phyloP scores from a whole-genome alignment of 23 tunicate species.

The Halocynthia roretzi region DNA sequence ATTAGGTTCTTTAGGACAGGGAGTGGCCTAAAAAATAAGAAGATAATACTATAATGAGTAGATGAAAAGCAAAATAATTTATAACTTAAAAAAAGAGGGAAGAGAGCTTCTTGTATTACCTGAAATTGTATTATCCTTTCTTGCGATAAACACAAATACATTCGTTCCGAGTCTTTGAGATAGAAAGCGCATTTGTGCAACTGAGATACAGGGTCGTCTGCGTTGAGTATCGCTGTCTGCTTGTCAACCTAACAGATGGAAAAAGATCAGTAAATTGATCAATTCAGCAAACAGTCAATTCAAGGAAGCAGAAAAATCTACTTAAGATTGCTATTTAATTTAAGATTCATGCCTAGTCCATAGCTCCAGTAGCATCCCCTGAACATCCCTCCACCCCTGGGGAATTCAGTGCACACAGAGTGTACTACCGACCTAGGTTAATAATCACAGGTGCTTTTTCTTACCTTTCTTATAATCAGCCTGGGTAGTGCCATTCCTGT shows the following conservation, averaged over 20 bases:
- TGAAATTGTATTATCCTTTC: slow-evolving; percentile 94
- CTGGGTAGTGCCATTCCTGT: slow-evolving; percentile 95
- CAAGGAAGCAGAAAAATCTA: too few relatives aligned
- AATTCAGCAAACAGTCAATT: background rate
- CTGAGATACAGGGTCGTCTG: slow-evolving; percentile 94
- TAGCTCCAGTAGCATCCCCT: too few relatives aligned
- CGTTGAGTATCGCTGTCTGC: slow-evolving; percentile 81
- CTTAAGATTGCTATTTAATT: too few relatives aligned
- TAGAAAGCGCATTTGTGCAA: slow-evolving; percentile 95
- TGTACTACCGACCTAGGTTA: too few relatives aligned
- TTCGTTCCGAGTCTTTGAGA: slow-evolving; percentile 83
- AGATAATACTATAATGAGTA: background rate
- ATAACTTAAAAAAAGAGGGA: background rate
- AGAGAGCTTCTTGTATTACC: slow-evolving; percentile 10
- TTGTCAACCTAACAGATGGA: slow-evolving; percentile 77
- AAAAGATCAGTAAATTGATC: background rate
- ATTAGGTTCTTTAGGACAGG: slow-evolving; percentile 88
- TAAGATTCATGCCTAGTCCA: too few relatives aligned
- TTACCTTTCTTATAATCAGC: slow-evolving; percentile 84
- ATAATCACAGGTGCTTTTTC: background rate
- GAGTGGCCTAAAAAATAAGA: slow-evolving; percentile 57
- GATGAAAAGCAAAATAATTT: background rate
- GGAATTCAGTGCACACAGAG: too few relatives aligned
- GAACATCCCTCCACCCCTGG: too few relatives aligned
- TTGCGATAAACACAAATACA: slow-evolving; percentile 81